Evolutionary conservation across 1,140 invertebrate genomes (phyloP), one percentile per base, ranked within the genome.

Genomic region (Penaeus indicus): DNA sequence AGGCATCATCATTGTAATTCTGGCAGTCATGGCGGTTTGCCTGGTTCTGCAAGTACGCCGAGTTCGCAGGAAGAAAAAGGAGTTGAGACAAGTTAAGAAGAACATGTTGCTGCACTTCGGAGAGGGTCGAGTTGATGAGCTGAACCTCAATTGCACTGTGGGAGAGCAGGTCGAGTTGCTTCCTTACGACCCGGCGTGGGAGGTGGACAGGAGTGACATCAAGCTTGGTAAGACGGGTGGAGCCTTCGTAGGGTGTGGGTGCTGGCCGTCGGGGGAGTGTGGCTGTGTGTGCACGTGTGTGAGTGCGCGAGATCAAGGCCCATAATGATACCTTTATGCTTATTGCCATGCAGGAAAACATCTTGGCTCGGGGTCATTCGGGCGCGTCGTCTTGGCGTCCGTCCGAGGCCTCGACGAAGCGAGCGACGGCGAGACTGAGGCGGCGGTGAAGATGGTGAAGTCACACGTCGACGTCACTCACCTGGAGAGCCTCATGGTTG

Each of bases 291-390:
- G 54, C 54, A 1, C 16, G 54, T 54, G 54, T 16, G 54, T 54
- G 16, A 13, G 54, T 11, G 54, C 11, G 16, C 54, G 11, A 54
- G 10, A 1, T 54, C 54, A 11, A 8, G 1, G 16, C 54, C 5
- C 16, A 54, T 11, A 54, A 0, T 8, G 54, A 54, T 54, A 1
- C 16, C 10, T 16, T 54, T 16, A 1, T 13, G 16, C 54, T 54
- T 54, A 11, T 13, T 16, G 1, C 54, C 54, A 18, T 11, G 93
- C 98, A 91, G 97, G 97, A 96, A 94, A 93, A 91, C 90, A 97
- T 95, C 93, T 99, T 27, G 97, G 98, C 25, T 95, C 96, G 62
- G 97, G 97, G 72, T 97, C 97, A 7, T 99, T 98, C 93, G 97
- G 97, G 27, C 95, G 97, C 16, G 98, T 99, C 0, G 95, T 97